Base-by-base conservation (phyloP, 2,888 invertebrate genomes). In the Xylocampa areola region DNA sequence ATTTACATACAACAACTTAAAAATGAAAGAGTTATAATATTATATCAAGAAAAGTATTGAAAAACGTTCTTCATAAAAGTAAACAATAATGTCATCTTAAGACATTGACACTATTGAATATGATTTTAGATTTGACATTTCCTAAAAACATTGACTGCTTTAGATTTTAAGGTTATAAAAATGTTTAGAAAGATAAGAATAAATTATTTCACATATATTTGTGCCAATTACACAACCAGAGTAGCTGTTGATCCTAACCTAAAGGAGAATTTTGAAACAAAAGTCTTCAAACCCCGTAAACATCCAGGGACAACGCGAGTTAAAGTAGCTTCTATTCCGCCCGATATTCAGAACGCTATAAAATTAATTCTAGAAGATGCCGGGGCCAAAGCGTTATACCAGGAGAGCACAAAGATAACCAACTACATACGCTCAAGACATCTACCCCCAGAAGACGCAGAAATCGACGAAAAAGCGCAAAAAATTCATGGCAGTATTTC, bases 231-330 rank as follows among this genome's bases (percentile, higher is more conserved):
- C 61, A 81, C 89, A 0, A 90, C 89, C 2, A 86, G 81, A 81
- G 90, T 95, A 0, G 89, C 94, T 68, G 86, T 96, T n/a, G 94
- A 95, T 70, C 86, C 94, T 19, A 85, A 76, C 39, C 79, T 96
- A 2, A 85, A 90, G 48, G 89, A 94, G 23, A 87, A 87, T 68
- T 91, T 96, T 36, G 91, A 89, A 2, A 82, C 94, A 39, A 94
- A 94, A 27, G 86, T 94, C 53, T 89, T 87, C 59, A 97, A 96
- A 83, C 96, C 96, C 0, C 94, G 95, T 45, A 94, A 95, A 54
- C 97, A 98, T 89, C 97, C 97, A 0, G 98, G 98, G 19, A 94
- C 95, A 39, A 87, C 95, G 1, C 93, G 94, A 64, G 85, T 94
- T 0, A 95, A 90, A 72, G 80, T 91, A 1, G 90, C 95, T 0